phyloP scores from a whole-genome alignment of 2,888 invertebrate genomes.

The Melikaiella ostensackeni region DNA sequence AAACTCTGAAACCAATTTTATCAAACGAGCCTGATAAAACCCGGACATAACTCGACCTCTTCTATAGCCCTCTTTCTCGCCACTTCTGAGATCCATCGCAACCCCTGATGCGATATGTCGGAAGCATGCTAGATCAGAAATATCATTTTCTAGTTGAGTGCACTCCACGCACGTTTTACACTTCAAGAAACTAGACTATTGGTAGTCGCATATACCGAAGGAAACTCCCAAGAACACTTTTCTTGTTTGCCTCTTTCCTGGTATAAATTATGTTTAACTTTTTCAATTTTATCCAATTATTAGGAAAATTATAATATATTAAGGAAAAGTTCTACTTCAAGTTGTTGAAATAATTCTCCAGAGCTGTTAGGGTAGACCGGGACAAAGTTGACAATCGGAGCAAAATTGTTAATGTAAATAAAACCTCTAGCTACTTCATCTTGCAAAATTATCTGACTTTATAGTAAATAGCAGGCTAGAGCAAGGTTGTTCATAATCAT shows the following conservation, averaged over 20 bases:
- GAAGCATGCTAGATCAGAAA: conserved; percentile 49
- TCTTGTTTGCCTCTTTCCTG: background rate
- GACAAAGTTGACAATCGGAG: too few relatives aligned
- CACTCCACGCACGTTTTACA: conserved; percentile 54
- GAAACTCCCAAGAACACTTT: conserved; percentile 5
- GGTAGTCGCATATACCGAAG: conserved; percentile 1
- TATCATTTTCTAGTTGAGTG: conserved; percentile 61
- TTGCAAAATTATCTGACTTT: too few relatives aligned
- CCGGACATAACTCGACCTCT: conserved; percentile 51
- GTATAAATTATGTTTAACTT: conserved; percentile 11
- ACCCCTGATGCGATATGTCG: conserved; percentile 33
- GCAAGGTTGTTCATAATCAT: too few relatives aligned
- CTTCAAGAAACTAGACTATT: conserved; percentile 44
- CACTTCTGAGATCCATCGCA: conserved; percentile 37
- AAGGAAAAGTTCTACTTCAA: too few relatives aligned
- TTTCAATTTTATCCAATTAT: conserved; percentile 4
- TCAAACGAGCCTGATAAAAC: conserved; percentile 55
- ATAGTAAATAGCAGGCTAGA: too few relatives aligned
- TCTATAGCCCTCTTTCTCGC: conserved; percentile 38
- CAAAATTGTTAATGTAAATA: too few relatives aligned
- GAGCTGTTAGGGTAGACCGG: too few relatives aligned
- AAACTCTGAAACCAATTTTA: conserved; percentile 54
- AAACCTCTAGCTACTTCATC: too few relatives aligned
- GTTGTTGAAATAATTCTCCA: too few relatives aligned
- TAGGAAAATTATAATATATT: background rate